Evolutionary conservation across 2,797 vertebrate species (phyloP).

Genomic region (Mormyrops boulengeri): DNA sequence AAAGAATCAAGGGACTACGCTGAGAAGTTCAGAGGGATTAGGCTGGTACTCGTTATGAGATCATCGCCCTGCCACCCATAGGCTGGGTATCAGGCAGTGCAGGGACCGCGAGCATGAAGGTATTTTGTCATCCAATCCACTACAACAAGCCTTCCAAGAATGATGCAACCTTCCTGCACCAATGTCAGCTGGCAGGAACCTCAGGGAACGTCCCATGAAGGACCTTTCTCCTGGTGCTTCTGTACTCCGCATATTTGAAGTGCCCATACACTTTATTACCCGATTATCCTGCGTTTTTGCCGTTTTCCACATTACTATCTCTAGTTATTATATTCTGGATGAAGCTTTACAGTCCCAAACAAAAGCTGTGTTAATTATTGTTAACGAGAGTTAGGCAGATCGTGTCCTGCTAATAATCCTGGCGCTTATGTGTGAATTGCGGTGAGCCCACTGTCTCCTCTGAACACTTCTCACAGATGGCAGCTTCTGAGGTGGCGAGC

Average conservation of each 20-base stretch:
- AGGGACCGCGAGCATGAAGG: not conserved
- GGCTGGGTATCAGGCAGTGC: not conserved
- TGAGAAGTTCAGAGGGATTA: not conserved
- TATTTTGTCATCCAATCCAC: not conserved
- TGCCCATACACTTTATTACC: not conserved
- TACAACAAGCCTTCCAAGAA: not conserved
- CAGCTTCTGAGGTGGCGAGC: not conserved
- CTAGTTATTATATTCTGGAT: not conserved
- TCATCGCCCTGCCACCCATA: not conserved
- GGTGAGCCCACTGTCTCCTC: not conserved
- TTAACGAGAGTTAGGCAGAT: constrained; percentile 2
- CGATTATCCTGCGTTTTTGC: not conserved
- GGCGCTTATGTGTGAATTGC: constrained; percentile 1
- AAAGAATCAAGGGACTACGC: not conserved
- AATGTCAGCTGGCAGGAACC: not conserved
- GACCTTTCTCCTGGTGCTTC: not conserved
- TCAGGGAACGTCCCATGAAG: not conserved
- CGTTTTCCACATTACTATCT: no score
- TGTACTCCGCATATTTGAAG: not conserved
- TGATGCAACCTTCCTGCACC: not conserved
- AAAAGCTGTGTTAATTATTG: constrained; percentile 13
- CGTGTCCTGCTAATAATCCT: not conserved
- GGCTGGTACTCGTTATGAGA: not conserved
- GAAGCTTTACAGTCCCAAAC: not conserved
- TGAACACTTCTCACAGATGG: not conserved